Base-by-base conservation (phyloP, 2,888 invertebrate species). In the Drosophila incognita region DNA sequence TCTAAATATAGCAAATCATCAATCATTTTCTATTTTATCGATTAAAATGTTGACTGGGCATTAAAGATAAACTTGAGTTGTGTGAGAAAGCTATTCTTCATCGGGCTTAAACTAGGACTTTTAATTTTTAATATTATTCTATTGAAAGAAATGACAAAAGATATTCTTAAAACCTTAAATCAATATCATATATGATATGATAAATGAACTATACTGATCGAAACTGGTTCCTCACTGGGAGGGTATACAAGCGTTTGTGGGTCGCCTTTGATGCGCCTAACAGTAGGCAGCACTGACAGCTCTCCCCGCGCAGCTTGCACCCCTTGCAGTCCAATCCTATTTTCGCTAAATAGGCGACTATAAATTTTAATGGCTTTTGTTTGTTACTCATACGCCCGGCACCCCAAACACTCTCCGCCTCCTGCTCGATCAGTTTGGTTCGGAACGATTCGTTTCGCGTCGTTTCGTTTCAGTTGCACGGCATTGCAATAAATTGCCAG, bases 311-410 rank as follows among this genome's bases (percentile, higher is more conserved):
- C 49, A 6, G 6, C 40, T 33, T 13, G 51, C 36, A 3, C 24
- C 40, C 49, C 56, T 35, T 29, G 36, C 58, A 0, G 48, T 0
- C 21, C 48, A n/a, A 57, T 49, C 65, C 33, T 42, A 24, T 51
- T 61, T 62, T 72, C 67, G 68, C 72, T 77, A 79, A 82, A 80
- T 75, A 73, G 82, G 69, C 79, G 77, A 69, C 83, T 83, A 83
- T 79, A 82, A 81, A 79, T 78, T 76, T 83, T 83, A 76, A 85
- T 81, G 70, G 67, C 86, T 79, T 83, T 82, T 74, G 79, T 77
- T 72, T 61, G 83, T 86, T 84, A 83, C 86, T 84, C 86, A 83
- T 76, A 74, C 74, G 67, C 67, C 61, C 68, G 48, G 53, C 33
- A 4, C 53, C 11, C 4, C 18, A 21, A 4, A 36, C 24, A 48